phyloP scores from a whole-genome alignment of 2,797 vertebrate genomes.

The Remorina albescens region DNA sequence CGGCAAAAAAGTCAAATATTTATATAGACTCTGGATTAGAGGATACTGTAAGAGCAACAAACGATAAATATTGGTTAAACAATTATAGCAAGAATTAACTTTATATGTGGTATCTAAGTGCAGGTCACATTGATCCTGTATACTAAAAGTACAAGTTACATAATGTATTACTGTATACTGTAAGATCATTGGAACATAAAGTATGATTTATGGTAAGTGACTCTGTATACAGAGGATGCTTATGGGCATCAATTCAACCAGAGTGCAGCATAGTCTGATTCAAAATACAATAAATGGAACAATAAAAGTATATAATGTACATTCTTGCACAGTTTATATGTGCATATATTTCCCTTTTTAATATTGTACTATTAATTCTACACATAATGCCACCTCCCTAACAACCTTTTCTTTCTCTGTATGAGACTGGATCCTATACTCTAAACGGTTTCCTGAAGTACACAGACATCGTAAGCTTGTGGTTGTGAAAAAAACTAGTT shows the following conservation, averaged over 20 bases:
- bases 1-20: background rate
- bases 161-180: background rate
- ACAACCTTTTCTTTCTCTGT: slow-evolving; percentile 16
- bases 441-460: slow-evolving; percentile 23
- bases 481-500: slow-evolving; percentile 20
- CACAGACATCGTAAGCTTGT: slow-evolving; percentile 11
- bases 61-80: no score
- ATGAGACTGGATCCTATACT: slow-evolving; percentile 16
- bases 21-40: background rate
- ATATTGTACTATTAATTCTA: slow-evolving; percentile 11
- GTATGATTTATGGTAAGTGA: background rate
- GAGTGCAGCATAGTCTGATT: background rate
- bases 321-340: slow-evolving; percentile 6
- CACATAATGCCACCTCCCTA: background rate
- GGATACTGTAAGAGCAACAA: background rate
- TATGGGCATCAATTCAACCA: no score
- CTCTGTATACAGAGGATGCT: background rate
- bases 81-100: no score
- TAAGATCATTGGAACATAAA: slow-evolving; percentile 6
- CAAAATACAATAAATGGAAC: background rate
- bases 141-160: background rate
- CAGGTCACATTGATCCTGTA: no score
- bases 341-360: no score
- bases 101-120: background rate
- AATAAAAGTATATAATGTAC: slow-evolving; percentile 4